Conservation (phyloP, 1,140 invertebrate species). For the Zaprionus nigranus region DNA sequence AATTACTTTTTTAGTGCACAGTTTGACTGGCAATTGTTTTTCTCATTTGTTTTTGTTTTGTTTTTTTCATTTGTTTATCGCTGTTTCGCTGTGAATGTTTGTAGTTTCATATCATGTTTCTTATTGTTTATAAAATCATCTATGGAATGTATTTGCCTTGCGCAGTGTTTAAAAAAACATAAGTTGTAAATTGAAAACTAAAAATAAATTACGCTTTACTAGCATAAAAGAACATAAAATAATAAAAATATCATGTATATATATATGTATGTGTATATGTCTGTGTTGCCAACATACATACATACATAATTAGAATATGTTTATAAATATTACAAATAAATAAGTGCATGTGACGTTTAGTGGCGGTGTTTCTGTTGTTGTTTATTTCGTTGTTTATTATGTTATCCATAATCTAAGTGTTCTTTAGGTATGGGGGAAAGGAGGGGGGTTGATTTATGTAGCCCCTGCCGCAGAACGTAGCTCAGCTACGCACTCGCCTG, state of each 20-base stretch:
- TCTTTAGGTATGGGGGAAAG: slow-evolving; percentile 5
- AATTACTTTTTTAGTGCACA: slow-evolving; percentile 53
- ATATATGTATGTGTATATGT: slow-evolving; percentile 33
- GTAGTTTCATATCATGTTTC: slow-evolving; percentile 36
- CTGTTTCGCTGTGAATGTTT: slow-evolving; percentile 69
- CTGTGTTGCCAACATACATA: slow-evolving; percentile 10
- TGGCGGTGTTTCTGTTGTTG: slow-evolving; percentile 66
- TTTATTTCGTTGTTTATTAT: slow-evolving; percentile 17
- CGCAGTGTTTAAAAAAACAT: slow-evolving; percentile 46
- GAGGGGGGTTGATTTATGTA: neutral
- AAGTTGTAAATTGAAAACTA: slow-evolving; percentile 36
- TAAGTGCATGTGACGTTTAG: slow-evolving; percentile 82
- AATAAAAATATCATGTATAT: slow-evolving; percentile 34
- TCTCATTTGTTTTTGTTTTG: slow-evolving; percentile 4
- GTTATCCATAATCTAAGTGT: slow-evolving; percentile 19
- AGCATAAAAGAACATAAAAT: slow-evolving; percentile 54
- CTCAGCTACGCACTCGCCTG: slow-evolving; percentile 62
- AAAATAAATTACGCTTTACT: slow-evolving; percentile 71
- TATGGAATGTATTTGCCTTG: slow-evolving; percentile 71
- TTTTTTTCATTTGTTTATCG: slow-evolving; percentile 35
- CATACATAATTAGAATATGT: slow-evolving; percentile 38
- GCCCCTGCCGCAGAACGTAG: slow-evolving; percentile 41
- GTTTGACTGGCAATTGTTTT: slow-evolving; percentile 65
- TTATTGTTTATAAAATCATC: slow-evolving; percentile 68
- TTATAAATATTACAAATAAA: slow-evolving; percentile 72